These are phyloP conservation scores for Cerastoderma edule DNA, from an alignment of 2,888 invertebrate genomes.

Conservation along the genomic window DNA sequence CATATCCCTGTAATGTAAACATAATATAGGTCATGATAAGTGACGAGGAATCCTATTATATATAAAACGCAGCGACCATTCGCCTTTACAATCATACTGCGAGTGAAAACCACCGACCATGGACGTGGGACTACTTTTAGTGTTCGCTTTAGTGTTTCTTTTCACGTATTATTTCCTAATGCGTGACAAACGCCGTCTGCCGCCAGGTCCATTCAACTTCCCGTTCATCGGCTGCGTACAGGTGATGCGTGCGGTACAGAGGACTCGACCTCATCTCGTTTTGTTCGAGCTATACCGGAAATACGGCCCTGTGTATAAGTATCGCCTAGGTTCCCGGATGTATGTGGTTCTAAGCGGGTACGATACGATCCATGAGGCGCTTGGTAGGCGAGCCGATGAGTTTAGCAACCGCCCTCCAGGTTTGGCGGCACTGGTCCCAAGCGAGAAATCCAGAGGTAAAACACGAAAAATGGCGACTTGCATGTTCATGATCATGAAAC, in stretches of 20 bases:
- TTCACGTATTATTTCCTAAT: constrained; percentile 14
- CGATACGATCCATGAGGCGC: constrained; percentile 52
- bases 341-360: constrained; percentile 48
- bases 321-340: constrained; percentile 36
- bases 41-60: too few species aligned
- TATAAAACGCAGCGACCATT: too few species aligned
- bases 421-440: neutral
- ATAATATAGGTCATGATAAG: too few species aligned
- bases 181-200: constrained; percentile 30
- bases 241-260: constrained; percentile 18
- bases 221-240: constrained; percentile 30
- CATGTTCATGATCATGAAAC: neutral
- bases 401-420: constrained; percentile 42
- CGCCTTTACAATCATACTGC: too few species aligned
- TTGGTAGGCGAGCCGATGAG: constrained; percentile 42
- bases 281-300: constrained; percentile 12
- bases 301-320: constrained; percentile 53
- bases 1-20: too few species aligned
- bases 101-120: too few species aligned
- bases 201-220: constrained; percentile 44
- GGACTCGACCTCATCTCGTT: constrained; percentile 29
- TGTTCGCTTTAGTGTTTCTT: constrained; percentile 7
- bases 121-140: constrained; percentile 11
- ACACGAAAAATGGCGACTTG: neutral
- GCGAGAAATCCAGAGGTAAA: neutral